Percentiles rank a stretch among this genome's conserved stretches.
phyloP scores from a whole-genome alignment of 1,140 invertebrate species.

The Wiebesia pumilae region DNA sequence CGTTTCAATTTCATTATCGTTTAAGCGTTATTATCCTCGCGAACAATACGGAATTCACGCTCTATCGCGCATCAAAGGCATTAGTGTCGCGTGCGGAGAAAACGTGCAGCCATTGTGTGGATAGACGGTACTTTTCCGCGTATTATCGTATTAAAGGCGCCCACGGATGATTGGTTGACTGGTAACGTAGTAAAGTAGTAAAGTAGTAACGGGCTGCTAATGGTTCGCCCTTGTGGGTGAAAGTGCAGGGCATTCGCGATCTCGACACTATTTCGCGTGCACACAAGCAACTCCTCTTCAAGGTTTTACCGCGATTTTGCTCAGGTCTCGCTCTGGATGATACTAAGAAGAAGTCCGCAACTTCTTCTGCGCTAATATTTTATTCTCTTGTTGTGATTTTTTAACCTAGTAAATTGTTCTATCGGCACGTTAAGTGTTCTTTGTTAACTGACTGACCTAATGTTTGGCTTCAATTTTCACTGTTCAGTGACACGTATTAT shows the following conservation, averaged over 20 bases:
- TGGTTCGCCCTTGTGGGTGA: conserved; percentile 36
- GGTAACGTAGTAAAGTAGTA: too few relatives aligned
- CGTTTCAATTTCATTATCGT: neutral
- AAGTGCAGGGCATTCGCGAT: conserved; percentile 29
- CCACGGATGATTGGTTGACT: conserved; percentile 16
- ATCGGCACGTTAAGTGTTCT: neutral
- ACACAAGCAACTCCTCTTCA: neutral
- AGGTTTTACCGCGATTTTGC: conserved; percentile 7
- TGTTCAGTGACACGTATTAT: neutral
- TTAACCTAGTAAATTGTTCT: neutral
- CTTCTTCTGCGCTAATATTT: neutral
- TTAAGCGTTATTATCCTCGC: neutral
- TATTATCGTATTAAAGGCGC: conserved; percentile 31
- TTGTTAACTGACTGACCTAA: neutral
- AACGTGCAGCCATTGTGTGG: neutral
- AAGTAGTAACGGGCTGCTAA: conserved; percentile 13
- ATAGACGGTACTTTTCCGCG: neutral
- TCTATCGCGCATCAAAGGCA: neutral
- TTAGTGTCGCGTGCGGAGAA: neutral
- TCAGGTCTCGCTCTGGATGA: neutral
- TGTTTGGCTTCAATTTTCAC: neutral
- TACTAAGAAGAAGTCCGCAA: too few relatives aligned
- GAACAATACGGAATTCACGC: neutral
- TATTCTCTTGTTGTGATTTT: neutral
- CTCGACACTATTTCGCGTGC: neutral